A percentile compares a stretch with the other conserved stretches of the same genome.
Evolutionary conservation across 1,140 invertebrate genomes (phyloP).

Genomic region (Micrasema minimum): DNA sequence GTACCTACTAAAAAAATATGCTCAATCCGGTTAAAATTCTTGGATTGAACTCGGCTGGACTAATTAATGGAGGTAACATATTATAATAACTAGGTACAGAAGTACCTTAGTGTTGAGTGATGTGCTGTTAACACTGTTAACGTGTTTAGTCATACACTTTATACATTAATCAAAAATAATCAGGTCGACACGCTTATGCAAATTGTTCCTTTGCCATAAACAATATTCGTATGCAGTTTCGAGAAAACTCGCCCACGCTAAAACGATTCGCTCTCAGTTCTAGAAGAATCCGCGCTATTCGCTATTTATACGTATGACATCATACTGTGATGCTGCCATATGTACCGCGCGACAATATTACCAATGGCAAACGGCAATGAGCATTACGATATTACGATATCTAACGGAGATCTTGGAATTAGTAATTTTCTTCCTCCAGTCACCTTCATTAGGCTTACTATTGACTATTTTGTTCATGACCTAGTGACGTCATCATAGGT

Average conservation of each 20-base stretch:
- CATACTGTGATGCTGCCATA: slow-evolving; percentile 10
- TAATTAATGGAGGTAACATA: too few relatives aligned
- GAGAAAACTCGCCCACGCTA: slow-evolving; percentile 22
- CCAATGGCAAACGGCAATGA: too few relatives aligned
- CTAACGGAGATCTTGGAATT: slow-evolving; percentile 11
- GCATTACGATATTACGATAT: slow-evolving; percentile 1
- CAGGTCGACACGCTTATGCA: slow-evolving; percentile 15
- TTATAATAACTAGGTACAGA: too few relatives aligned
- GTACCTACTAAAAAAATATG: too few relatives aligned
- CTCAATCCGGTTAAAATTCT: too few relatives aligned
- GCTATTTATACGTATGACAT: slow-evolving; percentile 7
- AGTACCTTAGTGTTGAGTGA: too few relatives aligned
- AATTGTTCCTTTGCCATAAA: slow-evolving; percentile 12
- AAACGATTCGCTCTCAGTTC: slow-evolving; percentile 2
- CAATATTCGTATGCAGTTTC: slow-evolving; percentile 23
- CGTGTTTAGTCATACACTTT: not conserved
- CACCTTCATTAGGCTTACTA: not conserved
- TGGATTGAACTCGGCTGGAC: too few relatives aligned
- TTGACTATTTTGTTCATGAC: slow-evolving; percentile 12
- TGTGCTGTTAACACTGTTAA: too few relatives aligned
- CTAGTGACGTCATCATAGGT: slow-evolving; percentile 21
- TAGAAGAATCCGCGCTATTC: slow-evolving; percentile 21
- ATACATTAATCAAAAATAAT: slow-evolving; percentile 6
- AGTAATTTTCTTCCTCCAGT: too few relatives aligned
- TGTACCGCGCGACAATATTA: too few relatives aligned